Base-by-base conservation (phyloP, 2,113 vertebrate species). In the Cephalopholis sonnerati region DNA sequence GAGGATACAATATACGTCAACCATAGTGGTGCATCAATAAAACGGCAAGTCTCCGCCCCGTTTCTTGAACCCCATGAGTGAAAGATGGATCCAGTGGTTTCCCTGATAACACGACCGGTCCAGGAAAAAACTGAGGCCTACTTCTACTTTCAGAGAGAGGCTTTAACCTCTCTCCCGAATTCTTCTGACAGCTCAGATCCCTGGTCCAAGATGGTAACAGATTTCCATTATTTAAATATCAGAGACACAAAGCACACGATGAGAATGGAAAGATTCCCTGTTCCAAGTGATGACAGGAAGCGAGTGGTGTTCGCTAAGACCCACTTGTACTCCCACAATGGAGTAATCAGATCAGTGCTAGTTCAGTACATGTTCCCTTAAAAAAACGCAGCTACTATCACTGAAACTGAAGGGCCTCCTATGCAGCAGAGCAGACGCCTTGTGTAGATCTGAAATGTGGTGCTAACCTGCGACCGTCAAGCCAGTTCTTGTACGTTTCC, bases 1-100 rank as follows among this genome's bases (percentile, higher is more conserved):
- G 81, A 89, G 82, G 89, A 93, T 81, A 91, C 83, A 81, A 91
- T 78, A 86, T 86, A 92, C 32, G 53, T 87, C 76, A 86, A 89
- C 83, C 83, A 66, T 88, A 93, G 88, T 92, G 91, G 92, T 89
- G 91, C 77, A 81, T 87, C 69, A 64, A 86, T 87, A 82, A 86
- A 87, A 91, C 70, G 39, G 71, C 27, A 54, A 68, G 58, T 68
- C 63, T 81, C 75, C 73, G 24, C 64, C 84, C 70, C 7, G 25
- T 70, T 79, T 70, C 80, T 77, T 62, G 18, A 67, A 83, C 70
- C 84, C 81, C 55, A 55, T 57, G 79, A 92, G 67, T 79, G 74
- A 88, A 77, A 91, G 73, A 76, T 89, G 87, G 86, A 87, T 90
- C 90, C 75, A 82, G 82, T 86, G 88, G 79, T 90, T 90, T 91